Percentiles rank a stretch among this genome's conserved stretches.
Evolutionary conservation across 2,113 vertebrate genomes (phyloP).

Genomic region (Ivindomyrus marchei): DNA sequence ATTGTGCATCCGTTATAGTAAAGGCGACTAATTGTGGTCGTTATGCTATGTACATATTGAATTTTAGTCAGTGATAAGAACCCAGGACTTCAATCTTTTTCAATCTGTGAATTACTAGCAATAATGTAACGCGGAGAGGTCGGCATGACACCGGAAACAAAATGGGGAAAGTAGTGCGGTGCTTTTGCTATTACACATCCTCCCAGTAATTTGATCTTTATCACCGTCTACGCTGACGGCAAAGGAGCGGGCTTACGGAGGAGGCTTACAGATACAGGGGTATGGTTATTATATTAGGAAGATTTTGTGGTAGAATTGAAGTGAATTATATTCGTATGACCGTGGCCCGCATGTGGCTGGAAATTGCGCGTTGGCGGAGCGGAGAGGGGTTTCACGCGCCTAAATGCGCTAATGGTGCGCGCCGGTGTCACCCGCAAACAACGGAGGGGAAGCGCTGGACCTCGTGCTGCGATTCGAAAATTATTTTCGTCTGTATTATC

Average conservation of each 20-base stretch:
- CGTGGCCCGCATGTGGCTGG: not conserved
- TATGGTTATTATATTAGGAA: not conserved
- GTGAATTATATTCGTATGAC: not conserved
- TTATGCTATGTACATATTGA: not conserved
- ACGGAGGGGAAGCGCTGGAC: not conserved
- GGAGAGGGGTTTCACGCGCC: constrained; percentile 1
- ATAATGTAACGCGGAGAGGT: not conserved
- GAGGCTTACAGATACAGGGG: not conserved
- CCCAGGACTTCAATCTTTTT: not conserved
- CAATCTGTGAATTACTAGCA: not conserved
- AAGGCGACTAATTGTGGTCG: not conserved
- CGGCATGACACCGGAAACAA: not conserved
- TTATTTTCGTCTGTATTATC: constrained; percentile 40
- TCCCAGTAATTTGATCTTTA: not conserved
- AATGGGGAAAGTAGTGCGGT: not conserved
- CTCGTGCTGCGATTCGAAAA: constrained; percentile 3
- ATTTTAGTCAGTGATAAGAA: not conserved
- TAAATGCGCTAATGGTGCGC: constrained; percentile 31
- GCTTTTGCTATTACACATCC: not conserved
- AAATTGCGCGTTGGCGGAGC: not conserved
- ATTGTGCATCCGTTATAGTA: not conserved
- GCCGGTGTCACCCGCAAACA: constrained; percentile 24
- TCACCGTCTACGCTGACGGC: not conserved
- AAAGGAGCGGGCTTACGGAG: not conserved
- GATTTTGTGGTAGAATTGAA: not conserved